Base-by-base conservation (phyloP, 2,888 invertebrate genomes). In the Shargacucullia verbasci region DNA sequence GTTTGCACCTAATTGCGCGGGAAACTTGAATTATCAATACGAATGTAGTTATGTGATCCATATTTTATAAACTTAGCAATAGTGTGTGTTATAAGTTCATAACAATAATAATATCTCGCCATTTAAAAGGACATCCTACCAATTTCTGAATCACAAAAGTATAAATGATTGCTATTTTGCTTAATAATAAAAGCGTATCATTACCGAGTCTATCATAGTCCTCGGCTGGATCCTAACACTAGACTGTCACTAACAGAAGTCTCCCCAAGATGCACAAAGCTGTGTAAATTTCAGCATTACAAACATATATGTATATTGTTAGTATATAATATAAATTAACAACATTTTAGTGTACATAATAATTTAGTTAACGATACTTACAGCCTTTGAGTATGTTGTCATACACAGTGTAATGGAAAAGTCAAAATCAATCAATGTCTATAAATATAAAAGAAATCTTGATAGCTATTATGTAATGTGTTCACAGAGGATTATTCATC, bases 401-500 rank as follows among this genome's bases (percentile, higher is more conserved):
- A n/a, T n/a, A n/a, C n/a, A n/a, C n/a, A n/a, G n/a, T n/a, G n/a
- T n/a, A n/a, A n/a, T n/a, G n/a, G n/a, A n/a, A n/a, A n/a, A n/a
- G n/a, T n/a, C n/a, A n/a, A n/a, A n/a, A n/a, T n/a, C n/a, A n/a
- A n/a, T n/a, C n/a, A n/a, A n/a, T n/a, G 20, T 20, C 20, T 20
- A 20, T 2, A 20, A 20, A 20, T 20, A 4, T 20, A 29, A 6
- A 8, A 29, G 7, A 29, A 29, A 29, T 1, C 9, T 4, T 29
- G 29, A 20, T 20, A 20, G 20, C 20, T 20, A 20, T 20, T 20
- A 20, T 20, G 2, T 6, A 29, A 10, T 33, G n/a, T 33, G 33
- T 33, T 33, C n/a, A n/a, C 33, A 33, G 82, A 82, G 34, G 92
- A 92, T 37, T 91, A 92, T 61, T 92, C 92, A 0, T 90, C 92